Conservation (phyloP, 1,140 invertebrate species). For the Rhyzopertha dominica region DNA sequence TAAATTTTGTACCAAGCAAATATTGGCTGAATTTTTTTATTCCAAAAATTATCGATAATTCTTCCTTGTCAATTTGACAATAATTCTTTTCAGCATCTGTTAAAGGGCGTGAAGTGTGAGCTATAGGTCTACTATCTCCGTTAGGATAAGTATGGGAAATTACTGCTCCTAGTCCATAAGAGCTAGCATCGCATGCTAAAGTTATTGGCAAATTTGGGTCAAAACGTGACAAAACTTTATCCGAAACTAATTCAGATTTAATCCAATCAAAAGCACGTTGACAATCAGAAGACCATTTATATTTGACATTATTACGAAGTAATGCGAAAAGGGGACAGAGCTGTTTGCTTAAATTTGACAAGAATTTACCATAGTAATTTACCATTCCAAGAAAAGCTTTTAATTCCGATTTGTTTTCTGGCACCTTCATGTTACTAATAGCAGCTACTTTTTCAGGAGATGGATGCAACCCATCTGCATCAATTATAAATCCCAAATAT, state of each 20-base stretch:
- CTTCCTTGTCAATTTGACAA: conserved; percentile 52
- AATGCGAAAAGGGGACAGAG: conserved; percentile 36
- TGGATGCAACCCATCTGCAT: conserved; percentile 34
- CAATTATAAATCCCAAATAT: conserved; percentile 39
- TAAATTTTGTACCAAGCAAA: conserved; percentile 49
- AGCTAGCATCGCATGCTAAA: conserved; percentile 29
- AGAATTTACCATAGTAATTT: conserved; percentile 40
- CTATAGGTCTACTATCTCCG: conserved; percentile 43
- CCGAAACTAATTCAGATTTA: conserved; percentile 33
- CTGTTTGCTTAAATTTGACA: conserved; percentile 29
- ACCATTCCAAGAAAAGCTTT: conserved; percentile 39
- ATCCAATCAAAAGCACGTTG: conserved; percentile 25
- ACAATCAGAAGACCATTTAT: conserved; percentile 34
- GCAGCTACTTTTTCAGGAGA: conserved; percentile 36
- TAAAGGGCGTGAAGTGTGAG: conserved; percentile 46
- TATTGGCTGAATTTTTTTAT: conserved; percentile 53
- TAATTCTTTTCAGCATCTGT: conserved; percentile 48
- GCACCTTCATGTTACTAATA: conserved; percentile 30
- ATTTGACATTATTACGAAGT: conserved; percentile 39
- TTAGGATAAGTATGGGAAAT: conserved; percentile 27
- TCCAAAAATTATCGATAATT: conserved; percentile 49
- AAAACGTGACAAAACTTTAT: conserved; percentile 26
- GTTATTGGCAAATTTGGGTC: conserved; percentile 27
- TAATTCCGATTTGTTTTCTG: conserved; percentile 32
- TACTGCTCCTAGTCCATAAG: conserved; percentile 29